phyloP scores from a whole-genome alignment of 2,113 vertebrate species.

The Castor canadensis region DNA sequence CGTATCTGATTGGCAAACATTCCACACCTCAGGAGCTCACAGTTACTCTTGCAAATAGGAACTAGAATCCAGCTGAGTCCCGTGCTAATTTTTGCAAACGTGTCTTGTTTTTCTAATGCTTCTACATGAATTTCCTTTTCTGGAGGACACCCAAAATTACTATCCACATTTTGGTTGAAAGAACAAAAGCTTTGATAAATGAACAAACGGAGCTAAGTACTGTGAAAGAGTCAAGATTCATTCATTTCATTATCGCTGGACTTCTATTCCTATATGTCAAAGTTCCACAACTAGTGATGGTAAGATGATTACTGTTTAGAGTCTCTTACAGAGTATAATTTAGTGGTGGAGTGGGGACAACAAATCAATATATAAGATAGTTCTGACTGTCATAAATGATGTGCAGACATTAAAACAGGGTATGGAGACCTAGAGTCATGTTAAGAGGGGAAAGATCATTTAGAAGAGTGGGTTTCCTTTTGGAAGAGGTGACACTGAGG shows the following conservation, averaged over 20 bases:
- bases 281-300: not conserved
- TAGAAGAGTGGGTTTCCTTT: not conserved
- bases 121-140: not conserved
- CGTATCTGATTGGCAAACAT: not conserved
- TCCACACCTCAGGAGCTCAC: not conserved
- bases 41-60: not conserved
- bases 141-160: not conserved
- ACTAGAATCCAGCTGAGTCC: not conserved
- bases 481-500: not conserved
- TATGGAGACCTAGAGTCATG: not conserved
- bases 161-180: not conserved
- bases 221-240: not conserved
- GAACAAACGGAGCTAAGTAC: not conserved
- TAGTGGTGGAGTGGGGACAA: too few species aligned
- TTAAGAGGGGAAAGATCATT: not conserved
- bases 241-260: not conserved
- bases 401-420: not conserved
- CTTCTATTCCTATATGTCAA: accelerated
- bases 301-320: not conserved
- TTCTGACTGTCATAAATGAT: not conserved
- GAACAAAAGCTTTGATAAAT: not conserved
- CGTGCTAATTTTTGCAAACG: not conserved
- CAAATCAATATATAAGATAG: not conserved
- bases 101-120: not conserved
- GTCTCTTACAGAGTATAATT: not conserved